Evolutionary conservation across 2,113 vertebrate species (phyloP).

Genomic region (Toxostoma redivivum): DNA sequence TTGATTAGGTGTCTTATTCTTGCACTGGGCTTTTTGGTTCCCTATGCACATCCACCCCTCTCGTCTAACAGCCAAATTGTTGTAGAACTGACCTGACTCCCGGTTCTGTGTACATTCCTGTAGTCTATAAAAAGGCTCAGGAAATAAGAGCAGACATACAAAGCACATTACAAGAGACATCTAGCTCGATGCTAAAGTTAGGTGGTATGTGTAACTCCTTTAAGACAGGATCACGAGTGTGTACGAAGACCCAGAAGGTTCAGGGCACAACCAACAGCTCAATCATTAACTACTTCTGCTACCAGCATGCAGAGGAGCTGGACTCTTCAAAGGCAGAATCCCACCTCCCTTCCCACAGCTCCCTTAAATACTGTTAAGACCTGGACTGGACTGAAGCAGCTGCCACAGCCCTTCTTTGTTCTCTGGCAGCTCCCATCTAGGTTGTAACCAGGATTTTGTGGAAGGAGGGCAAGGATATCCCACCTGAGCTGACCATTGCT

Average conservation of each 20-base stretch:
- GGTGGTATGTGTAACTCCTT: neutral
- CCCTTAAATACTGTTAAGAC: neutral
- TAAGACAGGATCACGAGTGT: neutral
- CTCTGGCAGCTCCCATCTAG: neutral
- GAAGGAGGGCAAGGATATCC: neutral
- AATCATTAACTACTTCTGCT: neutral
- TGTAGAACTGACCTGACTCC: neutral
- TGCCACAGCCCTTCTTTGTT: neutral
- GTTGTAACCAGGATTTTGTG: neutral
- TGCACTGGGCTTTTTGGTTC: neutral
- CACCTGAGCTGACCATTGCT: fast-evolving
- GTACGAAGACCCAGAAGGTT: neutral
- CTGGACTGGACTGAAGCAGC: neutral
- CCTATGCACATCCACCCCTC: neutral
- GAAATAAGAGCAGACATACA: neutral
- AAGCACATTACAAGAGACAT: neutral
- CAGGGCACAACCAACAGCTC: neutral
- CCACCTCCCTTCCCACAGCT: neutral
- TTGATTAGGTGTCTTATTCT: neutral
- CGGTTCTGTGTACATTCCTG: neutral
- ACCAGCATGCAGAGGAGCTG: neutral
- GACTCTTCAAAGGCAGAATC: neutral
- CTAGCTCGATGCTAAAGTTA: neutral
- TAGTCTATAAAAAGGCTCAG: neutral
- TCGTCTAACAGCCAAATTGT: neutral